Conservation (phyloP, 1,140 invertebrate genomes). For the Drosophila mauritiana region DNA sequence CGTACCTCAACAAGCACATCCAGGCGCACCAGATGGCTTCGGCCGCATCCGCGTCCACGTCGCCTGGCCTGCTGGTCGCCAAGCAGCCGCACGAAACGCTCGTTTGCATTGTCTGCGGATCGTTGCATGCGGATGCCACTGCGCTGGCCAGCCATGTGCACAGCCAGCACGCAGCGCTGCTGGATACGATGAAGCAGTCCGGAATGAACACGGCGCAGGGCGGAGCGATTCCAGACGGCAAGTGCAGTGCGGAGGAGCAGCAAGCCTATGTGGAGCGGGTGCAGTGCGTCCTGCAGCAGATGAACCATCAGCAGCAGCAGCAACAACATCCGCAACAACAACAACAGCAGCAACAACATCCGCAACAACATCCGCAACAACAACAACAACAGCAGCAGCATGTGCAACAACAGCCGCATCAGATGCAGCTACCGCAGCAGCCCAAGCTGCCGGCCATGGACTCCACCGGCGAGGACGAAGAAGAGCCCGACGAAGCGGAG, state of each 20-base stretch:
- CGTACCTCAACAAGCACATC: slow-evolving; percentile 83
- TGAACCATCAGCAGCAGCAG: slow-evolving; percentile 64
- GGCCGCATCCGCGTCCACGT: background rate
- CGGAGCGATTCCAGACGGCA: slow-evolving; percentile 11
- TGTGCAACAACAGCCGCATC: background rate
- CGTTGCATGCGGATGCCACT: slow-evolving; percentile 70
- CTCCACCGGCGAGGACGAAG: slow-evolving; percentile 66
- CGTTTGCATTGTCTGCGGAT: slow-evolving; percentile 78
- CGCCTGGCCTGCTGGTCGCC: background rate
- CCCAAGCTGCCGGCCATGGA: slow-evolving; percentile 41
- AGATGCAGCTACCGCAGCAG: background rate
- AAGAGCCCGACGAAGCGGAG: slow-evolving; percentile 30
- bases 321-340: no score
- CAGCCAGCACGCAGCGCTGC: slow-evolving; percentile 67
- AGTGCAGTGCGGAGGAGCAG: slow-evolving; percentile 58
- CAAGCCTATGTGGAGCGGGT: slow-evolving; percentile 68
- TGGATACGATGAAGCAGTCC: slow-evolving; percentile 68
- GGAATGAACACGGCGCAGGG: slow-evolving; percentile 3
- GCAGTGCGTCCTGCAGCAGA: slow-evolving; percentile 67
- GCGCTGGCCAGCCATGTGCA: slow-evolving; percentile 75
- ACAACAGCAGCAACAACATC: slow-evolving; percentile 1
- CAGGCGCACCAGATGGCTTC: slow-evolving; percentile 63
- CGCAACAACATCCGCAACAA: slow-evolving; percentile 18
- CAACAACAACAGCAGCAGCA: slow-evolving; percentile 1
- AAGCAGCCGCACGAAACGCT: slow-evolving; percentile 61